Conservation (phyloP, 2,797 vertebrate genomes). For the Merluccius polli region DNA sequence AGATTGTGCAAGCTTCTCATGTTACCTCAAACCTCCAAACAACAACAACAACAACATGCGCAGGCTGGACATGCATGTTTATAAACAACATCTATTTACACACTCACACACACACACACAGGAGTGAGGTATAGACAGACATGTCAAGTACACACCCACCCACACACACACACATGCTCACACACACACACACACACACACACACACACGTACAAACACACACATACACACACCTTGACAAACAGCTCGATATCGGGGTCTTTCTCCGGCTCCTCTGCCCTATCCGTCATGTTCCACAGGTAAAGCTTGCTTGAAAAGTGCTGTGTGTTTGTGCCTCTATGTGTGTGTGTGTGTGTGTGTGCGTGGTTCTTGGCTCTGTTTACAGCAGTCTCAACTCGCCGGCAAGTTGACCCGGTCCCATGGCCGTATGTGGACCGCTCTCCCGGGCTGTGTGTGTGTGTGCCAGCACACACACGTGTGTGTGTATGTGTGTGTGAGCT, state of each 20-base stretch:
- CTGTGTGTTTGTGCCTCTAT: slow-evolving; percentile 25
- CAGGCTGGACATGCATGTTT: neutral
- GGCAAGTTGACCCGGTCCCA: slow-evolving; percentile 41
- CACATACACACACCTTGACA: slow-evolving; percentile 82
- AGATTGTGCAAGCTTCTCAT: no score
- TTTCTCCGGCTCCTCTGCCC: slow-evolving; percentile 80
- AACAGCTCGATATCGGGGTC: slow-evolving; percentile 96
- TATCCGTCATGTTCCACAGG: slow-evolving; percentile 76
- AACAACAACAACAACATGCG: slow-evolving; percentile 57
- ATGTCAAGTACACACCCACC: neutral
- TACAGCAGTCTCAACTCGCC: slow-evolving; percentile 50
- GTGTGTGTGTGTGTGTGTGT: slow-evolving; percentile 19
- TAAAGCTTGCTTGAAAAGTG: slow-evolving; percentile 14
- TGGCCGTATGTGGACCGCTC: slow-evolving; percentile 32
- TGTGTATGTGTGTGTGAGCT: neutral
- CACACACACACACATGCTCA: slow-evolving; percentile 1
- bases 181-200: slow-evolving; percentile 6
- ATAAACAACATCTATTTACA: slow-evolving; percentile 2
- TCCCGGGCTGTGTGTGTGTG: slow-evolving; percentile 26
- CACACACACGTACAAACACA: neutral
- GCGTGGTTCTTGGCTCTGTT: slow-evolving; percentile 46
- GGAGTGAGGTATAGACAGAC: neutral
- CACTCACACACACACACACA: neutral
- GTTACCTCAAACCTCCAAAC: slow-evolving; percentile 3
- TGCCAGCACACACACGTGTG: no score